phyloP scores from a whole-genome alignment of 2,888 invertebrate species.

The Helleia helle region DNA sequence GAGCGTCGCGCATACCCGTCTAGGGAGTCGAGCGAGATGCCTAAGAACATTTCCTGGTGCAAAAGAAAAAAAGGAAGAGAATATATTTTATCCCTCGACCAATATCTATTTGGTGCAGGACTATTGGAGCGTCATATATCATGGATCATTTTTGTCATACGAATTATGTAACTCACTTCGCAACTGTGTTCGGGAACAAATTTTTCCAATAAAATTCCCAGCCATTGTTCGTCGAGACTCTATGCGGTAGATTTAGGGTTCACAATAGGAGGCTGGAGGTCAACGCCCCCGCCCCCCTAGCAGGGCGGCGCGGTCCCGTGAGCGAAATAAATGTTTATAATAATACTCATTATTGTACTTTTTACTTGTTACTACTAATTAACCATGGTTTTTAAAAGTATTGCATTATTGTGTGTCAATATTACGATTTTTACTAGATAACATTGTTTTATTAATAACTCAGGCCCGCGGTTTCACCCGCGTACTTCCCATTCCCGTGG shows the following conservation, averaged over 20 bases:
- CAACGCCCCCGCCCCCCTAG: conserved; percentile 39
- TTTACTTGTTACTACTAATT: no score
- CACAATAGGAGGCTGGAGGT: conserved; percentile 42
- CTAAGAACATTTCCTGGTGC: no score
- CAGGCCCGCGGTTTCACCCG: no score
- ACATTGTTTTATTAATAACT: no score
- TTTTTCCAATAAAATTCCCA: conserved; percentile 43
- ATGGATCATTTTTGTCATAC: conserved; percentile 21
- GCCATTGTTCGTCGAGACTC: conserved; percentile 34
- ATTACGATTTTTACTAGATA: no score
- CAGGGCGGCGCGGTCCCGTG: conserved; percentile 17
- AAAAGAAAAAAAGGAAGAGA: no score
- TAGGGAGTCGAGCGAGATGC: no score
- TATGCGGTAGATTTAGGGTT: conserved; percentile 43
- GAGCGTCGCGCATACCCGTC: no score
- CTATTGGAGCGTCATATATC: conserved; percentile 10
- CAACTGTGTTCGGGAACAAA: conserved; percentile 49
- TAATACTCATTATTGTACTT: no score
- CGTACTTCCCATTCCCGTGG: no score
- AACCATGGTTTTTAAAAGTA: no score
- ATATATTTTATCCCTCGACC: neutral
- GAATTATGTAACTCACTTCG: conserved; percentile 43
- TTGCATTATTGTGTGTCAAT: no score
- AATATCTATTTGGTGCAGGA: neutral
- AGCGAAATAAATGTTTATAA: conserved; percentile 22